A percentile compares a stretch with the other conserved stretches of the same genome.
These are phyloP conservation scores for Ivindomyrus marchei DNA, from an alignment of 2,113 vertebrate species.

Conservation along the genomic window DNA sequence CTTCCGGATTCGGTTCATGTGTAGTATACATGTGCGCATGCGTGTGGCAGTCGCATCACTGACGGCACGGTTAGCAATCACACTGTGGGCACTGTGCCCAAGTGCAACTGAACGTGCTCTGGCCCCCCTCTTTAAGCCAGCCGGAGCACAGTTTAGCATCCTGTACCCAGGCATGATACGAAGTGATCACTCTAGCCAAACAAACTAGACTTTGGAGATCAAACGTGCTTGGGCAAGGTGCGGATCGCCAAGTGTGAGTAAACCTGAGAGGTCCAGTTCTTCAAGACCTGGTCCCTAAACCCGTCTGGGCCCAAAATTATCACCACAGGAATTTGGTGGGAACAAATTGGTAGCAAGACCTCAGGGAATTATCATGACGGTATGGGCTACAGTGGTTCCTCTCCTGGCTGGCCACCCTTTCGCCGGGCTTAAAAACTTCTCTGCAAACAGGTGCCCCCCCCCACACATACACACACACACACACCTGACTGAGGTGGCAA, in stretches of 20 bases:
- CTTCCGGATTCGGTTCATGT: not conserved
- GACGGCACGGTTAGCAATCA: not conserved
- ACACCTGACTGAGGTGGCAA: not conserved
- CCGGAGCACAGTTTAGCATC: no score
- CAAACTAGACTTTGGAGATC: not conserved
- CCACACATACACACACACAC: not conserved
- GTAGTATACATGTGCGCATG: not conserved
- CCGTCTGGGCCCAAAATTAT: not conserved
- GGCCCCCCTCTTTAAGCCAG: not conserved
- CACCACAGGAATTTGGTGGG: not conserved
- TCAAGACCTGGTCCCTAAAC: not conserved
- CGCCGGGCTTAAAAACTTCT: not conserved
- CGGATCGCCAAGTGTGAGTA: not conserved
- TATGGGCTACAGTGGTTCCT: not conserved
- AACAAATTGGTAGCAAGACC: not conserved
- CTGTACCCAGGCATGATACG: not conserved
- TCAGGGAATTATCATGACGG: not conserved
- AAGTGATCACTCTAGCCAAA: not conserved
- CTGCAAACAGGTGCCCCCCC: not conserved
- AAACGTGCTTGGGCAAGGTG: not conserved
- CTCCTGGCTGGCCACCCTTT: not conserved
- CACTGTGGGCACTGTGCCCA: not conserved
- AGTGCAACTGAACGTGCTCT: not conserved
- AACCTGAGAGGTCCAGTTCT: not conserved
- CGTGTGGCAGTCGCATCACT: not conserved